Conservation (phyloP, 1,140 invertebrate species). For the Tetramorium alpestre region DNA sequence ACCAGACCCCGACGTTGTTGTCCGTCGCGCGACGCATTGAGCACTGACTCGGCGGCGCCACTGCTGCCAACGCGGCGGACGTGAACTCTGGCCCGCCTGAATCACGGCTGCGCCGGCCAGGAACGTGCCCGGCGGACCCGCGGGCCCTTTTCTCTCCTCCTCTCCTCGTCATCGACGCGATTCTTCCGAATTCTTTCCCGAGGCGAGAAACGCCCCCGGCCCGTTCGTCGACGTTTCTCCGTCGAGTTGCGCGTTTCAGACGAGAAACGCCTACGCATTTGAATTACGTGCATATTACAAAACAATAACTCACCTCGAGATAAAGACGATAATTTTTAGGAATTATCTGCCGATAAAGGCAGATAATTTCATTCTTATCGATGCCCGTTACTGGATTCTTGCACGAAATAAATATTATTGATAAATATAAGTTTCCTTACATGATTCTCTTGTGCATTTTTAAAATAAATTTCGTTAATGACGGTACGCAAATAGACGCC, state of each 20-base stretch:
- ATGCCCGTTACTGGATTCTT: neutral
- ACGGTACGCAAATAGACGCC: no score
- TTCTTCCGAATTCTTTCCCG: no score
- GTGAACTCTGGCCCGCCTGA: constrained; percentile 35
- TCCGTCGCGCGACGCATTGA: constrained; percentile 71
- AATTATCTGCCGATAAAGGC: neutral
- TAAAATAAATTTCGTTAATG: neutral
- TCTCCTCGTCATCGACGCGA: no score
- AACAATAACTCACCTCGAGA: neutral
- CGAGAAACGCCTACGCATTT: neutral
- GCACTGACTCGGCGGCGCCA: constrained; percentile 65
- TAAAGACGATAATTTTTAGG: neutral
- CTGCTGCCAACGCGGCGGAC: constrained; percentile 66
- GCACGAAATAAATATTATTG: neutral
- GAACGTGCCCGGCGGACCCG: no score
- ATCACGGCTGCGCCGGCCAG: neutral
- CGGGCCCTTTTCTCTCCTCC: no score
- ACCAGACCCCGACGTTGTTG: constrained; percentile 72
- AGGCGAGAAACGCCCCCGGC: no score
- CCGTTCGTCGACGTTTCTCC: no score
- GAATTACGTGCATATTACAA: neutral
- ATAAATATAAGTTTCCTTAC: neutral
- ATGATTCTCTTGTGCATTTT: no score
- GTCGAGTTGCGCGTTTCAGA: neutral
- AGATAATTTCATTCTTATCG: constrained; percentile 9